Evolutionary conservation across 2,797 vertebrate genomes (phyloP).

Genomic region (Etheostoma nigrum): DNA sequence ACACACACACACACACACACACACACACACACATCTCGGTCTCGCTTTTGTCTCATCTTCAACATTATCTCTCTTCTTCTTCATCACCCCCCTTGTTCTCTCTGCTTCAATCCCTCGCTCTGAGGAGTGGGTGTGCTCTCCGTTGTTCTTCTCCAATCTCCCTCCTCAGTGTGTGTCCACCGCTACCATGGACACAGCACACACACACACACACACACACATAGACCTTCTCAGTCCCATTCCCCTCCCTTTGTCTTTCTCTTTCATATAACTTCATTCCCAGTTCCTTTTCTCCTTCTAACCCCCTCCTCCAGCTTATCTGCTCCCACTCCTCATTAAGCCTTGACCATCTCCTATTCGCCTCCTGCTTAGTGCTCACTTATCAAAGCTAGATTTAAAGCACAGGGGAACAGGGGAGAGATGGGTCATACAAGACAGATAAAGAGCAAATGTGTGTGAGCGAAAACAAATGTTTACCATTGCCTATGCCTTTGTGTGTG

Average conservation of each 20-base stretch:
- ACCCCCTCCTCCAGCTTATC: conserved; percentile 36
- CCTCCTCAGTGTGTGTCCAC: conserved; percentile 81
- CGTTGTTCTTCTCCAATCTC: conserved; percentile 81
- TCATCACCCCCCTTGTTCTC: conserved; percentile 60
- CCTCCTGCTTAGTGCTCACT: conserved; percentile 62
- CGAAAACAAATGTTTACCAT: neutral
- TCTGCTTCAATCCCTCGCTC: conserved; percentile 54
- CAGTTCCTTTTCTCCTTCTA: conserved; percentile 18
- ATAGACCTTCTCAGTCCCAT: conserved; percentile 6
- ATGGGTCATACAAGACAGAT: conserved; percentile 48
- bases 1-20: conserved; percentile 21
- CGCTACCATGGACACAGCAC: conserved; percentile 79
- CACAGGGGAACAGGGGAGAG: conserved; percentile 56
- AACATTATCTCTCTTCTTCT: conserved; percentile 60
- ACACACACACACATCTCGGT: conserved; percentile 53
- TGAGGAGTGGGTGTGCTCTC: conserved; percentile 80
- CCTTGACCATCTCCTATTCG: conserved; percentile 45
- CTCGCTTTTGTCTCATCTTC: conserved; percentile 59
- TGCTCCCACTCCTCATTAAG: conserved; percentile 57
- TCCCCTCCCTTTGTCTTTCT: neutral
- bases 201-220: conserved; percentile 45
- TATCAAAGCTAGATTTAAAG: conserved; percentile 65
- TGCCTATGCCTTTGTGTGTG: neutral
- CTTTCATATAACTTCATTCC: conserved; percentile 23
- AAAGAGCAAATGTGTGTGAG: conserved; percentile 14